phyloP scores from a whole-genome alignment of 2,888 invertebrate genomes.

The Macrosiphum euphorbiae region DNA sequence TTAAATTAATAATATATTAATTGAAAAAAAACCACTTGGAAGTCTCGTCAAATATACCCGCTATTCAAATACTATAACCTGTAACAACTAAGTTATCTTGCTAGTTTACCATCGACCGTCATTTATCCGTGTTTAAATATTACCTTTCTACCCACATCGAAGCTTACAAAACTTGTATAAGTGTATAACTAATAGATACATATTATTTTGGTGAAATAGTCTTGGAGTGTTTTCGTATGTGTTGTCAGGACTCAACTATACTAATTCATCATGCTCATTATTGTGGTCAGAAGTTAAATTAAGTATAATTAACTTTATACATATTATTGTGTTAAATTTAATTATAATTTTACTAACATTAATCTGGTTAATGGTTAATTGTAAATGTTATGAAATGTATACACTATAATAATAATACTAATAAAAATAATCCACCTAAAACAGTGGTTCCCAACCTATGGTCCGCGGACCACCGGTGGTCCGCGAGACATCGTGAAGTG shows the following conservation, averaged over 20 bases:
- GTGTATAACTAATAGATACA: not conserved
- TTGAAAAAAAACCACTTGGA: not conserved
- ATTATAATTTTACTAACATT: not conserved
- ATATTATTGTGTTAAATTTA: not conserved
- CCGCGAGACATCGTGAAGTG: too few relatives aligned
- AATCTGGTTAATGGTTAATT: not conserved
- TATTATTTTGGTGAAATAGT: not conserved
- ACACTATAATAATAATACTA: too few relatives aligned
- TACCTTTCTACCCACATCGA: not conserved
- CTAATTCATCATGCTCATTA: not conserved
- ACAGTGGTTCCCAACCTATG: too few relatives aligned
- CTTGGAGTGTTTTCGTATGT: not conserved
- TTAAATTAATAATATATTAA: not conserved
- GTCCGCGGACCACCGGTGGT: too few relatives aligned
- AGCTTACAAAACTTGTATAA: not conserved
- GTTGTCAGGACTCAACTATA: not conserved
- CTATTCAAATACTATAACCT: not conserved
- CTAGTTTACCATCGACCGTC: not conserved
- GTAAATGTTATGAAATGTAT: too few relatives aligned
- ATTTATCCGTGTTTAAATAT: not conserved
- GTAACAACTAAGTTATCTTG: not conserved
- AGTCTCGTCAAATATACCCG: not conserved
- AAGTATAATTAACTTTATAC: not conserved
- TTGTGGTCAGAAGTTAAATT: not conserved
- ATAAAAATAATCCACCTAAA: too few relatives aligned